A percentile compares a stretch with the other conserved stretches of the same genome.
Conservation (phyloP, 2,113 vertebrate species). For the Psittacula cyanocephala region DNA sequence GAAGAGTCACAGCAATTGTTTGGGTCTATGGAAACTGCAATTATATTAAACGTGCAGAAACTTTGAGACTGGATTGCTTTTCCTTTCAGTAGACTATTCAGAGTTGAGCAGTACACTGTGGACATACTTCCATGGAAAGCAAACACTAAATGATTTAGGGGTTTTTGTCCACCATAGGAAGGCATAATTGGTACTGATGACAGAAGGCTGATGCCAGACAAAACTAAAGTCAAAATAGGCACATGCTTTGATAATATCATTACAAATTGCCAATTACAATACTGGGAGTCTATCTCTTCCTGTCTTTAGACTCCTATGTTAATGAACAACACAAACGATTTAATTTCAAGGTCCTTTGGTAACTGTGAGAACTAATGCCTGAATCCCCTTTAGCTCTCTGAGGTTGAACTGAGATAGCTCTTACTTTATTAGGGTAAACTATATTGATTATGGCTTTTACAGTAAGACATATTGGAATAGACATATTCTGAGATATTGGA, state of each 20-base stretch:
- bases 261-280: not conserved
- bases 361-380: fast-evolving
- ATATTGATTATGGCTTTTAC: not conserved
- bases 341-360: not conserved
- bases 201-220: not conserved
- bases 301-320: not conserved
- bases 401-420: not conserved
- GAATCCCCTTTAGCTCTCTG: not conserved
- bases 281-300: not conserved
- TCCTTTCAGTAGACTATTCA: not conserved
- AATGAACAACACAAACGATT: not conserved
- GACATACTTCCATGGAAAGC: not conserved
- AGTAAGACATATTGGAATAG: not conserved
- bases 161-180: not conserved
- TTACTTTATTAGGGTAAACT: not conserved
- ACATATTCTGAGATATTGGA: not conserved
- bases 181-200: not conserved
- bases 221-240: not conserved
- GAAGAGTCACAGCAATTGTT: not conserved
- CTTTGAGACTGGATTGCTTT: not conserved
- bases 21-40: not conserved
- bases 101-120: not conserved
- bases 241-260: not conserved
- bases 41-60: not conserved
- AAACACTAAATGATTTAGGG: not conserved